Conservation (phyloP, 2,797 vertebrate genomes). For the Enteromius treurensis region DNA sequence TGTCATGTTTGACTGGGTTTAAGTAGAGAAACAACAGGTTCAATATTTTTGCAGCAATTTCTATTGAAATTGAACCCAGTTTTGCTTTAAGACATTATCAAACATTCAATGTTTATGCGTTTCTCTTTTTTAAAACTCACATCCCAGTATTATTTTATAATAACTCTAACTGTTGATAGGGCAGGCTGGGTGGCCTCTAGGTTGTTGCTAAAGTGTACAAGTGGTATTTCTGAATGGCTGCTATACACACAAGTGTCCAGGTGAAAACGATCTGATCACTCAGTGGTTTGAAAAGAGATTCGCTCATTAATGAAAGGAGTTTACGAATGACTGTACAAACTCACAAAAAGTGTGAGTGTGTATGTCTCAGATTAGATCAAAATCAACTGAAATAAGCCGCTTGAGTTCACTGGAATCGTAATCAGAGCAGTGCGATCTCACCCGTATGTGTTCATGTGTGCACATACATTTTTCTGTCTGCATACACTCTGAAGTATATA, state of each 20-base stretch:
- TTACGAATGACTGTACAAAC: conserved; percentile 20
- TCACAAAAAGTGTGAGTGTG: background rate
- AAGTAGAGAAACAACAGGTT: too few relatives aligned
- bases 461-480: background rate
- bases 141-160: too few relatives aligned
- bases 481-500: background rate
- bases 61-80: too few relatives aligned
- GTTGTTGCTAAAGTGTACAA: background rate
- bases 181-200: background rate
- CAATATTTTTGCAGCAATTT: too few relatives aligned
- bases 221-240: background rate
- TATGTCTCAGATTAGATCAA: background rate
- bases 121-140: too few relatives aligned
- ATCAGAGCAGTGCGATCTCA: background rate
- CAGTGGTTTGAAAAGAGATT: background rate
- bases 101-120: too few relatives aligned
- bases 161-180: background rate
- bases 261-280: background rate
- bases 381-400: background rate
- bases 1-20: too few relatives aligned
- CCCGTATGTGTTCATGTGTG: background rate
- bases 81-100: too few relatives aligned
- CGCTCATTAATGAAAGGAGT: background rate
- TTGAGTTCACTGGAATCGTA: background rate
- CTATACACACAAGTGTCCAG: background rate